phyloP scores from a whole-genome alignment of 1,140 invertebrate species.

The Conus ventricosus region DNA sequence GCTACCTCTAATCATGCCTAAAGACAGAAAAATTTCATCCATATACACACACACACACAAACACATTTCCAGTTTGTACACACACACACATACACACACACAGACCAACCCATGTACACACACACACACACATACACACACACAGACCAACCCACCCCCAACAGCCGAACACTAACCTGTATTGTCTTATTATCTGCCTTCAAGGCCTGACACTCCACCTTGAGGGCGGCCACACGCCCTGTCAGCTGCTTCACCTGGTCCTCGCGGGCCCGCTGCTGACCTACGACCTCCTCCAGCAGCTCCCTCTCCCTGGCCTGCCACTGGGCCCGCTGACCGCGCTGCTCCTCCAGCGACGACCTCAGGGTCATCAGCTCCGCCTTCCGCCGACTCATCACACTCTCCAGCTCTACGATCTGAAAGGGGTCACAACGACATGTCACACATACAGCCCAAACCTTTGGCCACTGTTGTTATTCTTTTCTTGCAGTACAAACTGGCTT shows the following conservation, averaged over 20 bases:
- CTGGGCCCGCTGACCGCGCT: neutral
- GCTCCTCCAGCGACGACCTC: neutral
- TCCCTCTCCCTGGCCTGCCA: neutral
- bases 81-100: neutral
- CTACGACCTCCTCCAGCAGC: slow-evolving; percentile 28
- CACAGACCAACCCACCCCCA: neutral
- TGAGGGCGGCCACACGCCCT: neutral
- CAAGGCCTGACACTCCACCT: neutral
- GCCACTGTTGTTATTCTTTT: too few species aligned
- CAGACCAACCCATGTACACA: neutral
- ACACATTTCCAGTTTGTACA: too few species aligned
- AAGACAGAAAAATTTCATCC: too few species aligned
- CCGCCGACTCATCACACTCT: slow-evolving; percentile 27
- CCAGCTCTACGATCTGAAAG: slow-evolving; percentile 12
- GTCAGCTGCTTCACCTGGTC: neutral
- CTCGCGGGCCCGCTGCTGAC: neutral
- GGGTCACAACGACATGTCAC: neutral
- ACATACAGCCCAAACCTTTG: too few species aligned
- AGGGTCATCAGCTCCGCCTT: slow-evolving; percentile 40
- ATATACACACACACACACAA: too few species aligned
- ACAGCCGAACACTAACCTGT: neutral
- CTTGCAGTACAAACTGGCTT: too few species aligned
- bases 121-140: neutral
- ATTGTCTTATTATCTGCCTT: neutral
- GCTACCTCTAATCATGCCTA: too few species aligned